Conservation (phyloP, 2,888 invertebrate genomes). For the Argyra leucocephala region DNA sequence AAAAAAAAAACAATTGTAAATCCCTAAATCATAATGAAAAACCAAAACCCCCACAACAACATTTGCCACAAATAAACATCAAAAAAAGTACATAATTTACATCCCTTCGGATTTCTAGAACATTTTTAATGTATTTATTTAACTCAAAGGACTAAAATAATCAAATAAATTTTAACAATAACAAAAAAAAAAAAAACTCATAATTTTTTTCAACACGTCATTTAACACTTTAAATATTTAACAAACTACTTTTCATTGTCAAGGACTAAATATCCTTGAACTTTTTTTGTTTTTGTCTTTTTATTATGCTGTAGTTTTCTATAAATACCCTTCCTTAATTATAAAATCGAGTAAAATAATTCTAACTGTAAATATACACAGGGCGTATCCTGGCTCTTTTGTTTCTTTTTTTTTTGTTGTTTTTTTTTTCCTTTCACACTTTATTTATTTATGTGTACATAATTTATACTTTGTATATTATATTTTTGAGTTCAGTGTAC, state of each 20-base stretch:
- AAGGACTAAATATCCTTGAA: neutral
- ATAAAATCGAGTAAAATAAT: neutral
- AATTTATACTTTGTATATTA: neutral
- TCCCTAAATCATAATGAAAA: no score
- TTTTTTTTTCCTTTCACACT: neutral
- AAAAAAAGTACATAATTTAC: no score
- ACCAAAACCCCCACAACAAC: no score
- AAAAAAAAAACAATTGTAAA: no score
- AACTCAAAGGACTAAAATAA: no score
- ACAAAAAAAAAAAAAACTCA: no score
- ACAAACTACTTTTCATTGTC: neutral
- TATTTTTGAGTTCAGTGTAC: neutral
- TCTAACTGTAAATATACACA: neutral
- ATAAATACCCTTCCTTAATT: neutral
- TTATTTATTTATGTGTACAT: neutral
- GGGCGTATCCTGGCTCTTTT: neutral
- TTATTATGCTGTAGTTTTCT: neutral
- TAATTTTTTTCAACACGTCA: no score
- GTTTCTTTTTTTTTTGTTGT: neutral
- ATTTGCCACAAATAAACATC: no score
- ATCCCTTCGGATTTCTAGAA: no score
- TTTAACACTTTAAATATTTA: neutral
- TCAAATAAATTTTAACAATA: no score
- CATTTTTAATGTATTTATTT: no score
- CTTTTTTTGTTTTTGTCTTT: neutral